A percentile compares a stretch with the other conserved stretches of the same genome.
Conservation (phyloP, 2,888 invertebrate genomes). For the Phymatocera aterrima region DNA sequence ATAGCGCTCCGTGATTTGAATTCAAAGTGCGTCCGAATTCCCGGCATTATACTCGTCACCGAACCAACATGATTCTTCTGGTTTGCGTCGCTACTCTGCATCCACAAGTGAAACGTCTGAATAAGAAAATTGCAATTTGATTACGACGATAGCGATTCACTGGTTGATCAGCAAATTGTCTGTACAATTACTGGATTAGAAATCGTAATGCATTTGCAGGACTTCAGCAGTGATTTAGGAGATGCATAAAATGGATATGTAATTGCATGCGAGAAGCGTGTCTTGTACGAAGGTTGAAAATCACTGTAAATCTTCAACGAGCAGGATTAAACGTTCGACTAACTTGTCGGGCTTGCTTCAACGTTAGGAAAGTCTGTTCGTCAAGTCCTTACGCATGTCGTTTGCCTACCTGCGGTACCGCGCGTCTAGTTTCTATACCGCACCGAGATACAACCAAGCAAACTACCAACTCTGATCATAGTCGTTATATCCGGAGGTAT, state of each 20-base stretch:
- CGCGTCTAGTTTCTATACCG: background rate
- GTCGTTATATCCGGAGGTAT: too few species aligned
- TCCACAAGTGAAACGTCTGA: background rate
- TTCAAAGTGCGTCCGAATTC: background rate
- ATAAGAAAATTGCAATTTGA: too few species aligned
- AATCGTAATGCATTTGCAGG: background rate
- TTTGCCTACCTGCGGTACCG: background rate
- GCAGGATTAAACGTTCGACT: background rate
- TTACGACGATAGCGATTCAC: too few species aligned
- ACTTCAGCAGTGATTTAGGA: background rate
- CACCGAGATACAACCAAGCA: background rate
- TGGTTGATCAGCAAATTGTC: too few species aligned
- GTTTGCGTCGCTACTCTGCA: background rate
- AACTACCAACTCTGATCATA: background rate
- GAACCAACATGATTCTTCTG: background rate
- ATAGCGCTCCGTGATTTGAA: conserved; percentile 48
- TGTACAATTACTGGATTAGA: background rate
- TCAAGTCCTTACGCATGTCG: conserved; percentile 31
- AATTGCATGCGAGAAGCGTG: background rate
- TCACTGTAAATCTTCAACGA: background rate
- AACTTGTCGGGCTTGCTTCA: conserved; percentile 9
- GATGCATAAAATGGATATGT: background rate
- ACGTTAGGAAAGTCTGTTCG: conserved; percentile 6
- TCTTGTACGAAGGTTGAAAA: background rate
- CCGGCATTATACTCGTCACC: too few species aligned